phyloP scores from a whole-genome alignment of 1,140 invertebrate genomes.

The Notospermus geniculatus region DNA sequence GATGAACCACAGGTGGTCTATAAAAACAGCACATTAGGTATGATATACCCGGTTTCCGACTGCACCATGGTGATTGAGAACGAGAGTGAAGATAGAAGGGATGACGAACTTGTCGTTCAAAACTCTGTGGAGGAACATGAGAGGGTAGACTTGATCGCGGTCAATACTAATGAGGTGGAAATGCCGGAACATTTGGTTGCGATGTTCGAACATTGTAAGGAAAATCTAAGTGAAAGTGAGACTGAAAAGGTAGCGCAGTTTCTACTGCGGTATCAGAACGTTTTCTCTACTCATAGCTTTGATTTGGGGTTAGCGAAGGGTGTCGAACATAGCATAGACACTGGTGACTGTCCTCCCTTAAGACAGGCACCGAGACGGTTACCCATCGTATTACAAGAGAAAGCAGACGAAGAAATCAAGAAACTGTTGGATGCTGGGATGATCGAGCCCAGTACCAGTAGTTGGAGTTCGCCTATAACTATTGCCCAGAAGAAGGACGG shows the following conservation, averaged over 20 bases:
- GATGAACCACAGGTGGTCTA: too few species aligned
- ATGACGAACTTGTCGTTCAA: not conserved
- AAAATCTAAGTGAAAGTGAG: not conserved
- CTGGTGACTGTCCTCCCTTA: not conserved
- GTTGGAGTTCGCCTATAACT: not conserved
- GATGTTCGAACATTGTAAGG: too few species aligned
- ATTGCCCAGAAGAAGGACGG: not conserved
- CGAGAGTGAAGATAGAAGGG: not conserved
- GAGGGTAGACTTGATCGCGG: not conserved
- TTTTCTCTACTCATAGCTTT: not conserved
- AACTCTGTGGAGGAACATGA: not conserved
- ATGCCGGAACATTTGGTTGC: not conserved
- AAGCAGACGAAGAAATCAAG: not conserved
- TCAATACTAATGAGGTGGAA: not conserved
- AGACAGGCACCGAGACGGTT: not conserved
- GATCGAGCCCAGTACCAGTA: not conserved
- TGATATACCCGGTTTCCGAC: too few species aligned
- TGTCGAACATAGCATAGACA: not conserved
- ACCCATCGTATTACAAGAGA: not conserved
- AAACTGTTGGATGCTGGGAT: not conserved
- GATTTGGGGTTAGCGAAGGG: not conserved
- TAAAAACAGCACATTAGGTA: too few species aligned
- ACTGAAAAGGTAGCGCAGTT: not conserved
- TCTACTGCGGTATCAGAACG: not conserved
- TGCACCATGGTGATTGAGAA: too few species aligned